These are phyloP conservation scores for Hydrozoanthus gracilis DNA, from an alignment of 92 coral and sea anemone species.

Conservation along the genomic window DNA sequence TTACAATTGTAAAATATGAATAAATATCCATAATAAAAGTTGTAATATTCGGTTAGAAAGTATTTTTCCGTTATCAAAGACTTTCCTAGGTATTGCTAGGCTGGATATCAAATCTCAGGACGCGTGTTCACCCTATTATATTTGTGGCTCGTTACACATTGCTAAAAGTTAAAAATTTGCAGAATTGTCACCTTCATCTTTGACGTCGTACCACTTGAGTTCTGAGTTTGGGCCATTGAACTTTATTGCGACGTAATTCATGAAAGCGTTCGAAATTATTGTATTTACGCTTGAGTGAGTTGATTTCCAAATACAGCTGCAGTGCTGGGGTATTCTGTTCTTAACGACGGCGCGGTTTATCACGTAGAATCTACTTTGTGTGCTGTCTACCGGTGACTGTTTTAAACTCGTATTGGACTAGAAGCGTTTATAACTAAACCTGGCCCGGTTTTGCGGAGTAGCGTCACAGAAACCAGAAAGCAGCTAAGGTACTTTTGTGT, in stretches of 20 bases:
- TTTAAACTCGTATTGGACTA: neutral
- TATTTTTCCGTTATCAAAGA: neutral
- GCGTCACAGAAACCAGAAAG: neutral
- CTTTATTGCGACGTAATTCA: neutral
- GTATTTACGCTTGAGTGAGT: neutral
- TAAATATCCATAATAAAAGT: neutral
- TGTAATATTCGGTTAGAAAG: neutral
- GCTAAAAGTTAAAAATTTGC: neutral
- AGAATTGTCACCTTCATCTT: neutral
- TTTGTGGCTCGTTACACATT: neutral
- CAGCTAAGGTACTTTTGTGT: slow-evolving; percentile 7
- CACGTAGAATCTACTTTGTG: neutral
- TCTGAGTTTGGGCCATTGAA: neutral
- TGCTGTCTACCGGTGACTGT: neutral
- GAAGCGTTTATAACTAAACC: neutral
- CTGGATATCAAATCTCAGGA: neutral
- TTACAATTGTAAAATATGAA: neutral
- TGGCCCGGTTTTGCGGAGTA: neutral
- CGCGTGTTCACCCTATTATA: neutral
- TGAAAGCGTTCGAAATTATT: neutral
- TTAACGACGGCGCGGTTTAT: neutral
- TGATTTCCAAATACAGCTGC: slow-evolving; percentile 22
- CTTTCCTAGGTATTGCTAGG: neutral
- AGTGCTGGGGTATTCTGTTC: neutral
- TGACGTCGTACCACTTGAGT: neutral